phyloP scores from a whole-genome alignment of 2,113 vertebrate genomes.

The Nematolebias whitei region DNA sequence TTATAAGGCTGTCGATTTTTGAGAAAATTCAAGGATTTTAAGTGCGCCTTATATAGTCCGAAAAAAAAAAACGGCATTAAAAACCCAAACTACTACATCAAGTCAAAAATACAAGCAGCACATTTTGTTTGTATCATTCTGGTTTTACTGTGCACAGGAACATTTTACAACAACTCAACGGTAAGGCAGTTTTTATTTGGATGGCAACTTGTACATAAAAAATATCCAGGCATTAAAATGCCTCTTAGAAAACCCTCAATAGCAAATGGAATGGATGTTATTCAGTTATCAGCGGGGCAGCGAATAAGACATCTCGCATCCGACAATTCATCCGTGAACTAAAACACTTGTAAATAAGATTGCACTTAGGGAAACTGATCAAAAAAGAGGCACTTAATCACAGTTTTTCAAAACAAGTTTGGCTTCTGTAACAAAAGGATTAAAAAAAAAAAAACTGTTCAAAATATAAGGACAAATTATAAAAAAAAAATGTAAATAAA shows the following conservation, averaged over 20 bases:
- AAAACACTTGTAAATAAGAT: slow-evolving; percentile 14
- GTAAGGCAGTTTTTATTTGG: slow-evolving; percentile 50
- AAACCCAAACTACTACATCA: too few relatives aligned
- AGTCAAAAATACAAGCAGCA: too few relatives aligned
- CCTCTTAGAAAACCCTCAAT: slow-evolving; percentile 6
- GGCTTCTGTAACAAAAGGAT: slow-evolving; percentile 58
- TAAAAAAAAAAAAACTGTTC: too few relatives aligned
- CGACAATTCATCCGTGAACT: too few relatives aligned
- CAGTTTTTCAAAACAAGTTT: slow-evolving; percentile 44
- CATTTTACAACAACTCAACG: neutral
- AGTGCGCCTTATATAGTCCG: too few relatives aligned
- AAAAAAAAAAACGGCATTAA: too few relatives aligned
- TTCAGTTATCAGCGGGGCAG: slow-evolving; percentile 1
- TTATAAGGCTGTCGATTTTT: too few relatives aligned
- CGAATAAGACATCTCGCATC: neutral
- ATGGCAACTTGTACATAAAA: slow-evolving; percentile 34
- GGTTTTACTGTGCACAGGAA: neutral
- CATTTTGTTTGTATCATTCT: neutral
- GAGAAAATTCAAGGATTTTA: too few relatives aligned
- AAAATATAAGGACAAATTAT: too few relatives aligned
- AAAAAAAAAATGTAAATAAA: neutral
- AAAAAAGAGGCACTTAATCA: slow-evolving; percentile 48
- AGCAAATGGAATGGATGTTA: neutral
- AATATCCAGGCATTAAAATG: slow-evolving; percentile 14
- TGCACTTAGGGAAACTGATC: slow-evolving; percentile 27